Evolutionary conservation across 2,797 vertebrate species (phyloP), one percentile per base, ranked within the genome.

Genomic region (Girardinus metallicus): DNA sequence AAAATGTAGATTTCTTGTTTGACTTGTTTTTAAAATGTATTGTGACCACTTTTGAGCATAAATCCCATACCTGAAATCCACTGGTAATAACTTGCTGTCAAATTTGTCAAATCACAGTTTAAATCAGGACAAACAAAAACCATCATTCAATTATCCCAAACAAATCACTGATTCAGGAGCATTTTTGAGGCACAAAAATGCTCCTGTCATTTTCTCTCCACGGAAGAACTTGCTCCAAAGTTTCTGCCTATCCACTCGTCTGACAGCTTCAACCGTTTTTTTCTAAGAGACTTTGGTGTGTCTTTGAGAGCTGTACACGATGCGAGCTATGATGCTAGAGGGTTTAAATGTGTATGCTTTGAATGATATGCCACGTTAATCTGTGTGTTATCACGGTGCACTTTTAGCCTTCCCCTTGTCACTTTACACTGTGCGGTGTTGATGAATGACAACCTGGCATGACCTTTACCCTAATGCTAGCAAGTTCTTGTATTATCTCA

Each of bases 1-100:
- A 79, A 70, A 70, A 64, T 46, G 18, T 26, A 44, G 15, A 81
- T 36, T 57, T 60, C 0, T 10, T 5, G 26, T 13, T 29, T 80
- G 47, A 43, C 5, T 75, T 85, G 76, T 80, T 76, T 13, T n/a
- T 46, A 64, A 76, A 66, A 79, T 60, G 72, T 60, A 46, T 83
- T 46, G 78, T 43, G 53, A 74, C 53, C 21, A 43, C 29, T 76
- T 18, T 55, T 79, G 26, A 36, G 71, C 12, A 11, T 76, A 15
- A 60, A 23, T 76, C 0, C 70, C 29, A 13, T 51, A 46, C 74
- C 51, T 34, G 2, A 76, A 5, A 15, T 16, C 3, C 2, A 9
- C 34, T 76, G 31, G 34, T 57, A 46, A 55, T 57, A 8, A 4
- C 4, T 26, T 29, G n/a, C 44, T 78, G 49, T 60, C n/a, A 41